Conservation (phyloP, 2,888 invertebrate genomes). For the Formica aserva region DNA sequence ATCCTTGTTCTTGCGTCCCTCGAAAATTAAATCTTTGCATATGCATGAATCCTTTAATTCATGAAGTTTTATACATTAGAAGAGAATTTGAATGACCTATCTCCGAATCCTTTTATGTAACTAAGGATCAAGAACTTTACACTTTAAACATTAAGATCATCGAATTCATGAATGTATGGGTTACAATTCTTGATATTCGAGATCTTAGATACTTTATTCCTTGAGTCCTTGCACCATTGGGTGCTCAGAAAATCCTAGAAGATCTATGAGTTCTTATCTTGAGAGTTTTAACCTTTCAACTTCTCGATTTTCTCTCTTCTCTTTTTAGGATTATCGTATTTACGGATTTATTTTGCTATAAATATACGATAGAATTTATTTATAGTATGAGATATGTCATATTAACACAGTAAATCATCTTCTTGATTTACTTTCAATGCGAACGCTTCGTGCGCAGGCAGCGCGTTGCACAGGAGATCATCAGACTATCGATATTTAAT, state of each 20-base stretch:
- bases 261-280: slow-evolving; percentile 10
- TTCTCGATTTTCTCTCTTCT: not conserved
- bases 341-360: not conserved
- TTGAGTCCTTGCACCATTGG: not conserved
- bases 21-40: not conserved
- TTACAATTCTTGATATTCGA: not conserved
- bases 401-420: not conserved
- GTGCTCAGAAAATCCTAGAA: slow-evolving; percentile 8
- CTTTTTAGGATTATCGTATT: not conserved
- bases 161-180: not conserved
- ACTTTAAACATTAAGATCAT: not conserved
- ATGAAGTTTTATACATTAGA: not conserved
- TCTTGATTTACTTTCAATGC: not conserved
- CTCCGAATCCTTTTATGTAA: not conserved
- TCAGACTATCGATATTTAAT: slow-evolving; percentile 49
- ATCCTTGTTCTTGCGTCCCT: not conserved
- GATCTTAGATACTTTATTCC: not conserved
- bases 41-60: not conserved
- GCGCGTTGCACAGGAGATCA: not conserved
- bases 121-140: not conserved
- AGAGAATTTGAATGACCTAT: not conserved
- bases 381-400: not conserved
- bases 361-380: slow-evolving; percentile 1
- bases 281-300: not conserved
- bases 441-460: not conserved